phyloP scores from a whole-genome alignment of 1,140 invertebrate species.

The Sarcophaga bullata region DNA sequence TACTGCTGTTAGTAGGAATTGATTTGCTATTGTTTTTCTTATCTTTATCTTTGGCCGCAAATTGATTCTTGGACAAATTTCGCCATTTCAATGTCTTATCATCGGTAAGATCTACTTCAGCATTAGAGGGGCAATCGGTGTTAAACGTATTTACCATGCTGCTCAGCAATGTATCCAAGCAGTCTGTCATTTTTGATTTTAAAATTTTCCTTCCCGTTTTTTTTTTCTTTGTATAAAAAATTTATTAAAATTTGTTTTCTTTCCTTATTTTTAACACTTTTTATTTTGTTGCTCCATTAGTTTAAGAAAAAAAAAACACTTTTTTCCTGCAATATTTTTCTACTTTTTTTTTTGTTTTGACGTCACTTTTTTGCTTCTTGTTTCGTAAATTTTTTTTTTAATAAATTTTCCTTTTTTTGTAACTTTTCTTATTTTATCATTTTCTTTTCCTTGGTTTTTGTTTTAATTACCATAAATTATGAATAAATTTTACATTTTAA shows the following conservation, averaged over 20 bases:
- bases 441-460: background rate
- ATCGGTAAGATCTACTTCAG: slow-evolving; percentile 60
- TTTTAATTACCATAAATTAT: too few species aligned
- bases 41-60: slow-evolving; percentile 63
- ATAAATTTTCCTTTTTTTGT: too few species aligned
- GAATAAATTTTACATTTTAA: background rate
- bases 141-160: slow-evolving; percentile 62
- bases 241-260: background rate
- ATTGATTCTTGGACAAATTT: slow-evolving; percentile 63
- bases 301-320: background rate
- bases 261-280: too few species aligned
- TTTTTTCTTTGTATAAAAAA: background rate
- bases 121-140: slow-evolving; percentile 58
- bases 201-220: background rate
- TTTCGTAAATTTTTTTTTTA: too few species aligned
- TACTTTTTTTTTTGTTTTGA: background rate
- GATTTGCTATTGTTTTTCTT: slow-evolving; percentile 49
- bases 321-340: background rate
- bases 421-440: background rate
- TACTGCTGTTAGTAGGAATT: slow-evolving; percentile 26
- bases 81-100: slow-evolving; percentile 64
- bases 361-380: background rate
- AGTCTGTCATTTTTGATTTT: slow-evolving; percentile 55
- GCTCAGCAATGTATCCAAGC: slow-evolving; percentile 53
- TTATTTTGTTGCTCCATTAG: background rate